phyloP scores from a whole-genome alignment of 2,113 vertebrate species.

The Tachuris rubrigastra region DNA sequence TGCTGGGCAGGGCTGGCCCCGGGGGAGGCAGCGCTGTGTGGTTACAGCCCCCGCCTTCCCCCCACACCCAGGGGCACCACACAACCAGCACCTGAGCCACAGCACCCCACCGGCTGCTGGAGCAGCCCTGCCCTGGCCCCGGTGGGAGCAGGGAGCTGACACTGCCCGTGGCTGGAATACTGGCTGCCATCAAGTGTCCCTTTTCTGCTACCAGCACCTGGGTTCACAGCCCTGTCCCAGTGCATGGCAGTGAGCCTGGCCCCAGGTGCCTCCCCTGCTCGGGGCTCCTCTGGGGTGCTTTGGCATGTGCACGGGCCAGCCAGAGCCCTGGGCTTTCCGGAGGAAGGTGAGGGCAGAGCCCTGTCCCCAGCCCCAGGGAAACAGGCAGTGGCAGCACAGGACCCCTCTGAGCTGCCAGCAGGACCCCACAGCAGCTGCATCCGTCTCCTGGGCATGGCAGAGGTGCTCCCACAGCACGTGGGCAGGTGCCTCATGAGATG shows the following conservation, averaged over 20 bases:
- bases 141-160: not conserved
- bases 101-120: not conserved
- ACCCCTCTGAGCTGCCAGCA: not conserved
- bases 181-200: not conserved
- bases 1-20: not conserved
- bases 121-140: not conserved
- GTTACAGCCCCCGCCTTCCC: not conserved
- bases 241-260: not conserved
- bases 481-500: not conserved
- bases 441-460: rapidly evolving
- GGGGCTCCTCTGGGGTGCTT: not conserved
- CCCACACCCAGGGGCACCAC: not conserved
- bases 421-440: not conserved
- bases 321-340: not conserved
- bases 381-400: not conserved
- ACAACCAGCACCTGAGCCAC: rapidly evolving
- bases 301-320: not conserved
- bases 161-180: not conserved
- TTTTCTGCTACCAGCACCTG: not conserved
- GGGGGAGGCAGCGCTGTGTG: not conserved
- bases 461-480: not conserved
- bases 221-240: not conserved
- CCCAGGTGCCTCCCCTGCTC: not conserved
- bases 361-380: not conserved
- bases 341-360: not conserved